These are phyloP conservation scores for Crotalus viridis DNA, from an alignment of 2,113 vertebrate species.

Conservation along the genomic window DNA sequence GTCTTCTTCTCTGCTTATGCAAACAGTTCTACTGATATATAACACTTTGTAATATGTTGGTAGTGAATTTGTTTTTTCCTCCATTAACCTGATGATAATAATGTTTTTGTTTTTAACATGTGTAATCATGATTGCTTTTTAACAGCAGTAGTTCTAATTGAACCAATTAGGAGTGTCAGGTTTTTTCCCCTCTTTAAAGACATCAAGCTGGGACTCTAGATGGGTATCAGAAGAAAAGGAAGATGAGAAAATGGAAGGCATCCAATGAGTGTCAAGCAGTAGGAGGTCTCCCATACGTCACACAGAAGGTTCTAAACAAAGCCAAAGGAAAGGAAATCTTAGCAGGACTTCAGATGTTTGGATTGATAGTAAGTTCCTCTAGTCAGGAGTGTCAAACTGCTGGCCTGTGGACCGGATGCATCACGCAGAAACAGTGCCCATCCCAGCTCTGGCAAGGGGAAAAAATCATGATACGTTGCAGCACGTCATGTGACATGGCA, in stretches of 20 bases:
- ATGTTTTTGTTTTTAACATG: background rate
- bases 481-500: too few relatives aligned
- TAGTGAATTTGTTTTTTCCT: background rate
- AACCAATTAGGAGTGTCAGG: conserved; percentile 27
- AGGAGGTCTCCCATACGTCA: background rate
- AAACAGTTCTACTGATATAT: background rate
- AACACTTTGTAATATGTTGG: background rate
- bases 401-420: too few relatives aligned
- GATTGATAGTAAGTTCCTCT: too few relatives aligned
- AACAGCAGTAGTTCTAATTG: conserved; percentile 39
- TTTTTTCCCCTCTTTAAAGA: conserved; percentile 19
- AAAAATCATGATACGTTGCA: too few relatives aligned
- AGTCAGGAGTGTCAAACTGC: too few relatives aligned
- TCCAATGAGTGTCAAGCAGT: conserved; percentile 4
- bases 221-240: conserved; percentile 12
- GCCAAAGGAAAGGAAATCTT: background rate
- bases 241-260: conserved; percentile 24
- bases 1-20: background rate
- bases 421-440: too few relatives aligned
- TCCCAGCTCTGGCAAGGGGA: too few relatives aligned
- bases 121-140: conserved; percentile 31
- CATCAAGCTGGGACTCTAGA: conserved; percentile 22
- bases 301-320: background rate
- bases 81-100: conserved; percentile 19
- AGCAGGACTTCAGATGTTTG: background rate